Evolutionary conservation across 1,140 invertebrate species (phyloP).

Genomic region (Tachypleus tridentatus): DNA sequence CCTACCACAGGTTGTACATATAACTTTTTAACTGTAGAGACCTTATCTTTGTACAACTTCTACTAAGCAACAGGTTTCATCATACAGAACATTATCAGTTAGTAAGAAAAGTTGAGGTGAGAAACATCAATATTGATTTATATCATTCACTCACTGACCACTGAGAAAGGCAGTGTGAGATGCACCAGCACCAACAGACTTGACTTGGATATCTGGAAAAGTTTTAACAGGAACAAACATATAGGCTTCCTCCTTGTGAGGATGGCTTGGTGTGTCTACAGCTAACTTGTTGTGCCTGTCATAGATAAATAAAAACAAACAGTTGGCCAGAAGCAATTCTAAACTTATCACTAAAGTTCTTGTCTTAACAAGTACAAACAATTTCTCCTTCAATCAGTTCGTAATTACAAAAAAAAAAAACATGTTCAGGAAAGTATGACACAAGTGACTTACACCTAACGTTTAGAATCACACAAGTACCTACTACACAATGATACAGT

Average conservation of each 20-base stretch:
- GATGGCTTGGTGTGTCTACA: constrained; percentile 26
- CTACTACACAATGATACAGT: too few relatives aligned
- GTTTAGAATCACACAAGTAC: constrained; percentile 1
- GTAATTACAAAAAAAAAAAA: too few relatives aligned
- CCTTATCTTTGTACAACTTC: not conserved
- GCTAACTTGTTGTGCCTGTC: constrained; percentile 35
- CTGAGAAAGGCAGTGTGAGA: constrained; percentile 33
- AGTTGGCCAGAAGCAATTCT: too few relatives aligned
- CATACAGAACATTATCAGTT: constrained; percentile 7
- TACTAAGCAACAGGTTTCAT: not conserved
- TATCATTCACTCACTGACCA: constrained; percentile 23
- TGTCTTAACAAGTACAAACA: too few relatives aligned
- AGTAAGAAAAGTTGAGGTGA: not conserved
- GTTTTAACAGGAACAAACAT: constrained; percentile 29
- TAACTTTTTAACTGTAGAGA: not conserved
- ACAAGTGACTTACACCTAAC: not conserved
- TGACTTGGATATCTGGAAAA: constrained; percentile 23
- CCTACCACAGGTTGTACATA: not conserved
- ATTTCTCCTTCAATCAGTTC: too few relatives aligned
- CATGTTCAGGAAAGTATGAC: constrained; percentile 2
- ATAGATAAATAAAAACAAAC: too few relatives aligned
- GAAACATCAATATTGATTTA: not conserved
- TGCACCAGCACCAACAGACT: constrained; percentile 32
- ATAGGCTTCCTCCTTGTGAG: constrained; percentile 29
- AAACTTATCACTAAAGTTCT: too few relatives aligned